A percentile compares a stretch with the other conserved stretches of the same genome.
Conservation (phyloP, 2,113 vertebrate genomes). For the Poeciliopsis retropinna region DNA sequence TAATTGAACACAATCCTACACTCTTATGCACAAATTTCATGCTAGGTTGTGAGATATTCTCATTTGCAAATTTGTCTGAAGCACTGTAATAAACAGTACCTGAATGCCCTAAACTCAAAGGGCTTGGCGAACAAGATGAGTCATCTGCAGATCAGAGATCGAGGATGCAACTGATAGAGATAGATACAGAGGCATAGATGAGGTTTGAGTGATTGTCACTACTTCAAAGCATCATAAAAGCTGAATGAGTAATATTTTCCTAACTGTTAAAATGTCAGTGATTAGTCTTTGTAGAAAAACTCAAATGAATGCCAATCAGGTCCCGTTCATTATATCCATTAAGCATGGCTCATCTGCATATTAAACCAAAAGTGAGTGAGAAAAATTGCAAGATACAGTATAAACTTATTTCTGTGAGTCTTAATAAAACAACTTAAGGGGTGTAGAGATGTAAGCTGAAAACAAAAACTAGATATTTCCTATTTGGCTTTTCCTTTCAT, state of each 20-base stretch:
- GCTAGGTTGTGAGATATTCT: constrained; percentile 24
- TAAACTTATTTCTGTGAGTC: not conserved
- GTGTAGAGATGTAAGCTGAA: not conserved
- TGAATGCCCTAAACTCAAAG: constrained; percentile 27
- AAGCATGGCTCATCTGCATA: constrained; percentile 34
- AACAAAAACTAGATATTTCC: too few species aligned
- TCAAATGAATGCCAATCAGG: constrained; percentile 20
- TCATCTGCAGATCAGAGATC: constrained; percentile 39
- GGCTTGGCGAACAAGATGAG: constrained; percentile 31
- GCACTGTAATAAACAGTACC: constrained; percentile 16
- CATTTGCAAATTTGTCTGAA: constrained; percentile 47
- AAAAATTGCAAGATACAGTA: not conserved
- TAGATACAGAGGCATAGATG: constrained; percentile 20
- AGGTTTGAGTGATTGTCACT: constrained; percentile 18
- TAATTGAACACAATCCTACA: constrained; percentile 9
- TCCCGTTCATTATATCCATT: constrained; percentile 7
- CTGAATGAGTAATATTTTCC: constrained; percentile 4
- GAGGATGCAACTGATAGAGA: constrained; percentile 13
- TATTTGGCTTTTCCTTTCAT: not conserved
- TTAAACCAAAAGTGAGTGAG: constrained; percentile 14
- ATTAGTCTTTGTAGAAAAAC: constrained; percentile 35
- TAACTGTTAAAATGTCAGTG: constrained; percentile 13
- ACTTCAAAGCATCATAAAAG: constrained; percentile 27
- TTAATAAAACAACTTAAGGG: not conserved
- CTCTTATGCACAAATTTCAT: not conserved